These are phyloP conservation scores for Periophthalmodon schlosseri DNA, from an alignment of 2,113 vertebrate genomes.

Conservation along the genomic window DNA sequence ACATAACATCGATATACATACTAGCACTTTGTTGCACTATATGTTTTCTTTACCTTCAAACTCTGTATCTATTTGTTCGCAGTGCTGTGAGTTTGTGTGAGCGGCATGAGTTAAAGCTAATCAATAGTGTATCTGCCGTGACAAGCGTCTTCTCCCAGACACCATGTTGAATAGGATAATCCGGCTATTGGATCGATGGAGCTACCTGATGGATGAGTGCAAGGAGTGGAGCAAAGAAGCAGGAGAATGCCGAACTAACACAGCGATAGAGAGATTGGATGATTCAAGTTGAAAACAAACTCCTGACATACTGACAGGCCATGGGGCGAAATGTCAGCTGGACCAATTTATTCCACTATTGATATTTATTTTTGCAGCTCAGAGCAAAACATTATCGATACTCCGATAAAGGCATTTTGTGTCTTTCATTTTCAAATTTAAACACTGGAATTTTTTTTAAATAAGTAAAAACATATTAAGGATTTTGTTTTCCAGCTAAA, in stretches of 20 bases:
- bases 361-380: conserved; percentile 25
- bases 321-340: conserved; percentile 33
- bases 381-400: background rate
- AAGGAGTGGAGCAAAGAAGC: conserved; percentile 19
- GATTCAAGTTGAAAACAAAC: conserved; percentile 42
- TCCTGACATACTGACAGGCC: conserved; percentile 27
- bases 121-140: conserved; percentile 72
- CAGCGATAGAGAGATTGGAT: conserved; percentile 25
- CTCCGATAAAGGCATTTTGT: conserved; percentile 10
- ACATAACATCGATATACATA: conserved; percentile 12
- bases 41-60: background rate
- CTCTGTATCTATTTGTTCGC: conserved; percentile 20
- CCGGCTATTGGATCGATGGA: conserved; percentile 67
- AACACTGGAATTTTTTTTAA: background rate
- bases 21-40: conserved; percentile 7
- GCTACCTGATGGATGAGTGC: conserved; percentile 64
- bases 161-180: conserved; percentile 76
- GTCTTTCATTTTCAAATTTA: background rate
- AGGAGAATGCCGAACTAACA: conserved; percentile 9
- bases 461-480: background rate
- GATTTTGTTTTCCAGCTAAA: background rate
- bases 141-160: conserved; percentile 69
- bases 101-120: conserved; percentile 65
- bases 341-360: conserved; percentile 41
- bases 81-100: conserved; percentile 17